phyloP scores from a whole-genome alignment of 2,888 invertebrate species.

The Heterodera filipjevi region DNA sequence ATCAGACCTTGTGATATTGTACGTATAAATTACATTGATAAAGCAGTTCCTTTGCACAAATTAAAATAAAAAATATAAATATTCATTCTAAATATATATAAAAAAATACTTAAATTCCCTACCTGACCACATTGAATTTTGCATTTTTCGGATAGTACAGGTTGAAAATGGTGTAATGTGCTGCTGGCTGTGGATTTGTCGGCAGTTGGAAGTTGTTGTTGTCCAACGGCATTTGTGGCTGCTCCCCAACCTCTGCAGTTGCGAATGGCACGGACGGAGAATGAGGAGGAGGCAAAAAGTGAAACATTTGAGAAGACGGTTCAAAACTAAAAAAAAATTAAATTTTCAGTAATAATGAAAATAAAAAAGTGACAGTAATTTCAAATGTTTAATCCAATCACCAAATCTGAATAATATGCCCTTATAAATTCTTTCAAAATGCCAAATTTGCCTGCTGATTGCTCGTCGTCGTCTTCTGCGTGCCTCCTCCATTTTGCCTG shows the following conservation, averaged over 20 bases:
- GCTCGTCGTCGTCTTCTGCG: not conserved
- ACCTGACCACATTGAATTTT: not conserved
- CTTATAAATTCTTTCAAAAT: too few species aligned
- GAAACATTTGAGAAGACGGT: not conserved
- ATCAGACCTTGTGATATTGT: too few species aligned
- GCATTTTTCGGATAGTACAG: not conserved
- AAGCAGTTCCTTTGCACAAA: too few species aligned
- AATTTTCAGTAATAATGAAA: too few species aligned
- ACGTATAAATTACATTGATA: too few species aligned
- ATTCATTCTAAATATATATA: too few species aligned
- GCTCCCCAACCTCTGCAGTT: not conserved
- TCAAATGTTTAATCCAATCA: not conserved
- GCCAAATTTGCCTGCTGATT: not conserved
- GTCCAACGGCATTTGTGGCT: not conserved
- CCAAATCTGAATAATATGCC: too few species aligned
- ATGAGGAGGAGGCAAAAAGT: not conserved
- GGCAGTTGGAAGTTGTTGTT: not conserved
- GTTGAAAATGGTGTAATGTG: constrained; percentile 4
- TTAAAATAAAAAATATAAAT: too few species aligned
- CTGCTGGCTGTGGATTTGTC: not conserved
- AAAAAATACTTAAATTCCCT: too few species aligned
- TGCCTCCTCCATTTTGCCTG: too few species aligned
- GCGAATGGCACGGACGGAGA: too few species aligned
- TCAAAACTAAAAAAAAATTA: not conserved
- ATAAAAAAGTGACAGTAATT: not conserved